These are phyloP conservation scores for Philotrypesis tridentata DNA, from an alignment of 1,140 invertebrate genomes.

Conservation along the genomic window DNA sequence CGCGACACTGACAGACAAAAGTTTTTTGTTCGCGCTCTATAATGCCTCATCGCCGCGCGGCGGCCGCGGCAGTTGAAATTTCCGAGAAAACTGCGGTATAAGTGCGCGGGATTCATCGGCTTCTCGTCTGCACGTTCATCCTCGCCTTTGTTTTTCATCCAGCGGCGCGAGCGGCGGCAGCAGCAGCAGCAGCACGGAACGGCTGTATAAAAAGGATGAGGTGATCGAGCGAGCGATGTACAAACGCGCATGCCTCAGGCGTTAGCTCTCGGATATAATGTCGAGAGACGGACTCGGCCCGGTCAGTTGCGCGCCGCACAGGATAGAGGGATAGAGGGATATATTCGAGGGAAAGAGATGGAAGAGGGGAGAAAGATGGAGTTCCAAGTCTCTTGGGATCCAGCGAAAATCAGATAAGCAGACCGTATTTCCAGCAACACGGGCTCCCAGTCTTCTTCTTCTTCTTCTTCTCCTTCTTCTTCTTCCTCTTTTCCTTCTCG, in stretches of 20 bases:
- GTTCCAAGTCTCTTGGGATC: constrained; percentile 46
- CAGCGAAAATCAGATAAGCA: constrained; percentile 55
- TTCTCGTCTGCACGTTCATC: no score
- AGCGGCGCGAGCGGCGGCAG: no score
- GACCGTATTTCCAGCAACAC: constrained; percentile 50
- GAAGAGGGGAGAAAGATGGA: neutral
- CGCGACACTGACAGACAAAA: neutral
- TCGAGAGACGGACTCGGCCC: neutral
- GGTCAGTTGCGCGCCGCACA: neutral
- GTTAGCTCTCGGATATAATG: neutral
- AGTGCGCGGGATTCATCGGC: no score
- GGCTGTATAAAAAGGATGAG: neutral
- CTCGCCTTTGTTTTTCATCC: neutral
- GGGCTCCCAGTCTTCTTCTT: neutral
- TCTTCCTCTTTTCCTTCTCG: neutral
- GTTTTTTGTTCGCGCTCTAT: no score
- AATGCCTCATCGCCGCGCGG: no score
- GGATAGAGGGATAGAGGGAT: no score
- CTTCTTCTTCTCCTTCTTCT: neutral
- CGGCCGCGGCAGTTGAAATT: neutral
- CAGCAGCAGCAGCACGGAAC: no score
- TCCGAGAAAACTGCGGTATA: neutral
- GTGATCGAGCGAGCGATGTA: no score
- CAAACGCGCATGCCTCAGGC: neutral
- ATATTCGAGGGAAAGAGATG: neutral